A percentile compares a stretch with the other conserved stretches of the same genome.
phyloP scores from a whole-genome alignment of 2,888 invertebrate species.

The Polydrusus pterygomalis region DNA sequence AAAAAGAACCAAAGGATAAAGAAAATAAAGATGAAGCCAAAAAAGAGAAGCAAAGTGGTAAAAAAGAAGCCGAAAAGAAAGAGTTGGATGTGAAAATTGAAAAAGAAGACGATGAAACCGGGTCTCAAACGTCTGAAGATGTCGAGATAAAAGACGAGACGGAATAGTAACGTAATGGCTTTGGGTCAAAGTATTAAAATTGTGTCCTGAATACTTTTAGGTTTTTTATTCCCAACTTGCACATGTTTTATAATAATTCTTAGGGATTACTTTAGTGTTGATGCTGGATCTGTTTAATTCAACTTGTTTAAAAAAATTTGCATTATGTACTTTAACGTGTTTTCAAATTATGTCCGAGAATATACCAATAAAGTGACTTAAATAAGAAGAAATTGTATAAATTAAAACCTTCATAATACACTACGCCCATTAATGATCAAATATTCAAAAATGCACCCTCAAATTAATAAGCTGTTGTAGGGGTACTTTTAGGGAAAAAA shows the following conservation, averaged over 20 bases:
- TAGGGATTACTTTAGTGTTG: background rate
- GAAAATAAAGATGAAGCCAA: conserved; percentile 15
- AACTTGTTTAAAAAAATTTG: background rate
- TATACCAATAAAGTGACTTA: background rate
- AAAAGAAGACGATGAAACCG: conserved; percentile 16
- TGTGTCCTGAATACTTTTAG: background rate
- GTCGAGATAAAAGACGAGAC: conserved; percentile 44
- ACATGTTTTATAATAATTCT: background rate
- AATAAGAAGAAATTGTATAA: no score
- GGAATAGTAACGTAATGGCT: conserved; percentile 12
- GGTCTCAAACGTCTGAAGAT: conserved; percentile 27
- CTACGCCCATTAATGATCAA: no score
- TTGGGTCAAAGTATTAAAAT: background rate
- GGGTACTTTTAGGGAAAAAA: no score
- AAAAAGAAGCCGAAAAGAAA: conserved; percentile 32
- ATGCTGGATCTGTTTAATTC: background rate
- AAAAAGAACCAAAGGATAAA: conserved; percentile 35
- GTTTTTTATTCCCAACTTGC: background rate
- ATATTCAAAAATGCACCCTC: no score
- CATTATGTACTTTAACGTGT: background rate
- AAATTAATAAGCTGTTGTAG: no score
- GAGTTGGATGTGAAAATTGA: conserved; percentile 1
- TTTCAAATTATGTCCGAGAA: background rate
- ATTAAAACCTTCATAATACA: no score
- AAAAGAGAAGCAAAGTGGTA: conserved; percentile 30